These are phyloP conservation scores for Bombus sylvicola DNA, from an alignment of 1,140 invertebrate species.

Conservation along the genomic window DNA sequence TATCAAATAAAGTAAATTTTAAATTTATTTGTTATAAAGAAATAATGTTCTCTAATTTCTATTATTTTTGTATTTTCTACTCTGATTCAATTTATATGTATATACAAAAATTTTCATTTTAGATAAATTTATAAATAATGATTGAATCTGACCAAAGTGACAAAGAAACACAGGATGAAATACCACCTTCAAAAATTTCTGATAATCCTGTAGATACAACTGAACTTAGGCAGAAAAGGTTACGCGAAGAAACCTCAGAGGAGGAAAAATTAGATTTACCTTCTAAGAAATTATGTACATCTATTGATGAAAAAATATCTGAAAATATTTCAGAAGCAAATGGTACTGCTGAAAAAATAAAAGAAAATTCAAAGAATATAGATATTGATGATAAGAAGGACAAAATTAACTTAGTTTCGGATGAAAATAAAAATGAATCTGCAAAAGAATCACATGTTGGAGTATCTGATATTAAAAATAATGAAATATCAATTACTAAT, in stretches of 20 bases:
- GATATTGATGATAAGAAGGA: constrained; percentile 16
- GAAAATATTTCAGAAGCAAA: constrained; percentile 36
- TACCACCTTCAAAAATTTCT: constrained; percentile 3
- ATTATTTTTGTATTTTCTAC: neutral
- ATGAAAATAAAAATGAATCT: neutral
- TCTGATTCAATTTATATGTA: neutral
- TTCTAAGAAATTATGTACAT: constrained; percentile 58
- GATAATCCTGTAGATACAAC: neutral
- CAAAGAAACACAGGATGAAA: constrained; percentile 34
- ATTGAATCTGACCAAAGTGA: constrained; percentile 73
- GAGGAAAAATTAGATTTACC: constrained; percentile 55
- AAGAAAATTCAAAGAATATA: constrained; percentile 9
- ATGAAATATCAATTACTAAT: constrained; percentile 8
- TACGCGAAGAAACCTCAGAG: constrained; percentile 44
- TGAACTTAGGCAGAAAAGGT: constrained; percentile 52
- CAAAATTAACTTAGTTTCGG: neutral
- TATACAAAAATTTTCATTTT: constrained; percentile 4
- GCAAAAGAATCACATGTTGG: constrained; percentile 14
- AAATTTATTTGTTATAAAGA: neutral
- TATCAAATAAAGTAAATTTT: neutral
- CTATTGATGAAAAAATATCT: constrained; percentile 22
- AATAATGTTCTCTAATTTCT: neutral
- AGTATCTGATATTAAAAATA: neutral
- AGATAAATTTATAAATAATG: constrained; percentile 66
- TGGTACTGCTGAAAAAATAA: neutral